Evolutionary conservation across 23 tunicate species (phyloP).

Genomic region (Styela clava): DNA sequence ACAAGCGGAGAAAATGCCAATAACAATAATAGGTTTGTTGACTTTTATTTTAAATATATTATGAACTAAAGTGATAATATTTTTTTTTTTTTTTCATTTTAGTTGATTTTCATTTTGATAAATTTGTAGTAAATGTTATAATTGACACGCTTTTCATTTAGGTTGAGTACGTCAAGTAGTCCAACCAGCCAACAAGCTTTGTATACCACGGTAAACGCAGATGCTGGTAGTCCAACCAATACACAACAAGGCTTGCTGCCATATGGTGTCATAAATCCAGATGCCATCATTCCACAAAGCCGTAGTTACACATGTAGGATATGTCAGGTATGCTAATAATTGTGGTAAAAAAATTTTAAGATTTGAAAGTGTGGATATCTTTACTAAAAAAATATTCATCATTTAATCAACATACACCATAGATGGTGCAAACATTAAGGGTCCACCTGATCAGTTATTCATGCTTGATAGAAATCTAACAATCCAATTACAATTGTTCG

Average conservation of each 20-base stretch:
- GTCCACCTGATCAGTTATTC: too few species aligned
- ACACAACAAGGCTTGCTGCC: constrained; percentile 14
- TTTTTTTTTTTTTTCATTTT: too few species aligned
- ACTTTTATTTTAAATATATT: background rate
- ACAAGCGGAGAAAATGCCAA: constrained; percentile 8
- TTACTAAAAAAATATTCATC: too few species aligned
- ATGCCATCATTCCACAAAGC: constrained; percentile 83
- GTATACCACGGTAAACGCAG: too few species aligned
- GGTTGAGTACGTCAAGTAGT: background rate
- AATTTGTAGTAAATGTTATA: too few species aligned
- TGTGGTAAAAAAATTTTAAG: background rate
- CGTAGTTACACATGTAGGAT: constrained; percentile 87
- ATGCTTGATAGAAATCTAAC: too few species aligned
- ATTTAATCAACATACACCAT: too few species aligned
- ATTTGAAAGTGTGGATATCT: background rate
- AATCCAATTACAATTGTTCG: too few species aligned
- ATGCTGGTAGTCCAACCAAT: constrained; percentile 8
- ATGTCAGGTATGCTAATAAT: constrained; percentile 54
- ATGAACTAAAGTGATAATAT: too few species aligned
- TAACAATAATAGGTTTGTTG: constrained; percentile 9
- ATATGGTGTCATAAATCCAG: constrained; percentile 64
- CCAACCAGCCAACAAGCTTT: background rate
- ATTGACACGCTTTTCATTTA: background rate
- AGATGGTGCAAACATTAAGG: background rate
- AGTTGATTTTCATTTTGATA: too few species aligned